Base-by-base conservation (phyloP, 2,113 vertebrate species). In the Cryptoleucopteryx plumbea region DNA sequence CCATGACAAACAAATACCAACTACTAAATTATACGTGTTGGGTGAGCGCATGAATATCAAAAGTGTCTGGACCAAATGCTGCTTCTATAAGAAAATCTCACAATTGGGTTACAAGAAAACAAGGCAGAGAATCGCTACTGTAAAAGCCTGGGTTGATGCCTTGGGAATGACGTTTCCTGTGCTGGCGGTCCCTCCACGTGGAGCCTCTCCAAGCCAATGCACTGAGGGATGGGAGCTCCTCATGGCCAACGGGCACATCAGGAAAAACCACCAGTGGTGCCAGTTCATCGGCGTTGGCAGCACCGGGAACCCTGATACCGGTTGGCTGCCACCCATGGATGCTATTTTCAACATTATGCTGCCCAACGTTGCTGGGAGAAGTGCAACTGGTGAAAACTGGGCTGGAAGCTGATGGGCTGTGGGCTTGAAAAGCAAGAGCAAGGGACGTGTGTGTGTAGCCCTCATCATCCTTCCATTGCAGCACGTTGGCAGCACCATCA, bases 391-490 rank as follows among this genome's bases (percentile, higher is more conserved):
- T 58, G 56, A 34, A 80, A 53, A 26, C 3, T 9, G 36, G 3
- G 4, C 14, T 16, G 38, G 55, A 31, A 53, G 48, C 50, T 29
- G 43, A 34, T 42, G 50, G 45, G 43, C 6, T 52, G 36, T 42
- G 21, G 7, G 9, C 42, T 67, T 2, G 8, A 48, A 65, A 55
- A 81, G 29, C 38, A 36, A 52, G 36, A 52, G 13, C 63, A 38
- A 62, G 55, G 85, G 14, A 42, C 2, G 1, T 5, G 11, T 1
- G 1, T 1, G 9, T 12, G 2, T 4, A 38, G 66, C 14, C 31
- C 25, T 27, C 48, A 7, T 34, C 66, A 23, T 27, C 40, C 48
- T n/a, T 16, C 9, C 9, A 0, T 4, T 15, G 58, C 36, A 70
- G 36, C 31, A 55, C 6, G 17, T 32, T 19, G 65, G 40, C 34